These are phyloP conservation scores for Eurystomus glaucurus DNA, from an alignment of 2,797 vertebrate genomes.

Conservation along the genomic window DNA sequence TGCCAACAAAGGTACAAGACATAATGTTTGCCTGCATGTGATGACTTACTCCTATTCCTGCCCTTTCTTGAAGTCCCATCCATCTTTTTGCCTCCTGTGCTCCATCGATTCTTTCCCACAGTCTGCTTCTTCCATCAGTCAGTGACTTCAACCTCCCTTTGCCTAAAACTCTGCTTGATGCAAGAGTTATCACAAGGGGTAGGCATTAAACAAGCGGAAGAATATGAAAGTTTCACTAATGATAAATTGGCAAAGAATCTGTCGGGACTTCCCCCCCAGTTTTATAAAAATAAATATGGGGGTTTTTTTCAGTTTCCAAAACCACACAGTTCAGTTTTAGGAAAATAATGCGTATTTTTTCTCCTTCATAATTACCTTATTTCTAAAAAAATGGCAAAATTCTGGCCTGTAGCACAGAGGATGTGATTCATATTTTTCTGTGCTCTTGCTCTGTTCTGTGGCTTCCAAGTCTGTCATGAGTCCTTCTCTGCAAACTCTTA, in stretches of 20 bases:
- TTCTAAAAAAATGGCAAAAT: neutral
- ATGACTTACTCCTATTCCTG: neutral
- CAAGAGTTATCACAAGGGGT: neutral
- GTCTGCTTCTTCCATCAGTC: neutral
- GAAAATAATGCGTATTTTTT: neutral
- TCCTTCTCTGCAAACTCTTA: neutral
- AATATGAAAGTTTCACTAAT: neutral
- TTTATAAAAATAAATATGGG: neutral
- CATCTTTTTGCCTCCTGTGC: neutral
- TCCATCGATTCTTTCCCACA: neutral
- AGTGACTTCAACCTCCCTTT: neutral
- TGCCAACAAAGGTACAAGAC: neutral
- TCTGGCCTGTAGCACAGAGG: neutral
- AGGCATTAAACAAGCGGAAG: neutral
- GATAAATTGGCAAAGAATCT: neutral
- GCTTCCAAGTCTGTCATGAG: neutral
- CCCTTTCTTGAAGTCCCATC: neutral
- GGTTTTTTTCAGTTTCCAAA: neutral
- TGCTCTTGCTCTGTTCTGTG: neutral
- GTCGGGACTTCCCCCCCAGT: fast-evolving
- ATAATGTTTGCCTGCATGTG: neutral
- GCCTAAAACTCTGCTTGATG: neutral
- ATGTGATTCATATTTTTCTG: neutral
- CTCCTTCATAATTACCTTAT: neutral
- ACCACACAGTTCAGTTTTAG: neutral